Percentiles rank a stretch among this genome's conserved stretches.
Evolutionary conservation across 35 echinoderm and acorn worm genomes (phyloP).

Genomic region (Lytechinus pictus): DNA sequence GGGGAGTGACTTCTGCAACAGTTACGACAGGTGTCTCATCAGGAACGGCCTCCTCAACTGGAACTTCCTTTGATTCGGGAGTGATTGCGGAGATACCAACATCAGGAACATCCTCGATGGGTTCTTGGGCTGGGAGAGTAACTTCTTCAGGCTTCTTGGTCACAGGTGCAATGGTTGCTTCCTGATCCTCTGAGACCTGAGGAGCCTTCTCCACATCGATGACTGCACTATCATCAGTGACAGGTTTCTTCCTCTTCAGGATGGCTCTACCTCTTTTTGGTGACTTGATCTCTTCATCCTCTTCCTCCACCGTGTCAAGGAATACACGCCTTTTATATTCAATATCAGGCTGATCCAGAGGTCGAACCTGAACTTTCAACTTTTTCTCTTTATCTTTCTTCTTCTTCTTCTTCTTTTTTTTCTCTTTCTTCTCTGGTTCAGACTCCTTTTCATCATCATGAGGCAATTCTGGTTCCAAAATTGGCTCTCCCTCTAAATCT

Average conservation of each 20-base stretch:
- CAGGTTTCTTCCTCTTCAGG: neutral
- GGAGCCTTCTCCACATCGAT: neutral
- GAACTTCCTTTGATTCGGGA: slow-evolving; percentile 46
- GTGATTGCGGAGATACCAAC: slow-evolving; percentile 35
- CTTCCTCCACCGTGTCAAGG: slow-evolving; percentile 54
- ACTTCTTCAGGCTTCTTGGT: slow-evolving; percentile 28
- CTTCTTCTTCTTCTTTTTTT: slow-evolving; percentile 33
- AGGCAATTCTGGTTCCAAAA: slow-evolving; percentile 27
- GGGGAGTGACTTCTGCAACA: slow-evolving; percentile 10
- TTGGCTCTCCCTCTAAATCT: slow-evolving; percentile 17
- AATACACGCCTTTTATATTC: slow-evolving; percentile 49
- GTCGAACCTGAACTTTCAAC: neutral
- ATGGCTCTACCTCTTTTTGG: neutral
- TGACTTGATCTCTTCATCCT: slow-evolving; percentile 39
- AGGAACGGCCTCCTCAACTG: slow-evolving; percentile 31
- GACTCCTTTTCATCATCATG: slow-evolving; percentile 22
- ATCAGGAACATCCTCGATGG: slow-evolving; percentile 16
- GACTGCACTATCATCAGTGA: neutral
- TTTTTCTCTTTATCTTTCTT: slow-evolving; percentile 38
- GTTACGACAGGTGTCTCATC: slow-evolving; percentile 7
- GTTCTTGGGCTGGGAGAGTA: slow-evolving; percentile 31
- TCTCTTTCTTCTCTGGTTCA: slow-evolving; percentile 10
- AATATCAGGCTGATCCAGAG: slow-evolving; percentile 36
- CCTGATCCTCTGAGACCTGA: neutral
- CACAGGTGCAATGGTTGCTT: neutral